Evolutionary conservation across 2,888 invertebrate species (phyloP).

Genomic region (Nymphalis c-album): DNA sequence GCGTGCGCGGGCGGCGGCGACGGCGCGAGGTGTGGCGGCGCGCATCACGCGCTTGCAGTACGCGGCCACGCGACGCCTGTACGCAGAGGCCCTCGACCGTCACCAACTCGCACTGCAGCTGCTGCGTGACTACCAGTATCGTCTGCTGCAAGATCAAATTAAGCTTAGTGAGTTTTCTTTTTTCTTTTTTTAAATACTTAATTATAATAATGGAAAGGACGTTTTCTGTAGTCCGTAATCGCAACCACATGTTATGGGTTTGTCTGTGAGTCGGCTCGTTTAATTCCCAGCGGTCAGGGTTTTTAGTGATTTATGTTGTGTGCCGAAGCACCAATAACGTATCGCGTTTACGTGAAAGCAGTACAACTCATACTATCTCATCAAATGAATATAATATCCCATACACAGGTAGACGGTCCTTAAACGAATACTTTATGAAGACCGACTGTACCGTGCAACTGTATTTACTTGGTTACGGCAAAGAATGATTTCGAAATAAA

Average conservation of each 20-base stretch:
- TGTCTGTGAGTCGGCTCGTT: no score
- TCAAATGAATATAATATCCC: no score
- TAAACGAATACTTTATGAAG: background rate
- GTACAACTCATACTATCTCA: no score
- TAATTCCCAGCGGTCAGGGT: no score
- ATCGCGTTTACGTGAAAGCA: no score
- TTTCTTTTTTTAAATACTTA: no score
- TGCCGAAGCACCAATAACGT: no score
- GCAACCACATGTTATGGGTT: no score
- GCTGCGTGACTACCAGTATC: conserved; percentile 77
- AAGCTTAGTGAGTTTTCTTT: conserved; percentile 63
- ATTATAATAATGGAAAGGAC: no score
- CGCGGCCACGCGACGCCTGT: conserved; percentile 68
- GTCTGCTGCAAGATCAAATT: conserved; percentile 80
- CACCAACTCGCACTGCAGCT: conserved; percentile 78
- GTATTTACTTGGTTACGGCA: background rate
- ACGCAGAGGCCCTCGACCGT: conserved; percentile 51
- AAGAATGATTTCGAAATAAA: conserved; percentile 3
- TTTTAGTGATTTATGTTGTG: no score
- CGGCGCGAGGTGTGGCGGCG: conserved; percentile 57
- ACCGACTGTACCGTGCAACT: background rate
- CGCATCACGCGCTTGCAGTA: conserved; percentile 74
- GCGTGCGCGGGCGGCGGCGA: conserved; percentile 46
- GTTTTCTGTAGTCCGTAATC: no score
- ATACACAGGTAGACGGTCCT: background rate